Base-by-base conservation (phyloP, 2,888 invertebrate genomes). In the Arctia plantaginis region DNA sequence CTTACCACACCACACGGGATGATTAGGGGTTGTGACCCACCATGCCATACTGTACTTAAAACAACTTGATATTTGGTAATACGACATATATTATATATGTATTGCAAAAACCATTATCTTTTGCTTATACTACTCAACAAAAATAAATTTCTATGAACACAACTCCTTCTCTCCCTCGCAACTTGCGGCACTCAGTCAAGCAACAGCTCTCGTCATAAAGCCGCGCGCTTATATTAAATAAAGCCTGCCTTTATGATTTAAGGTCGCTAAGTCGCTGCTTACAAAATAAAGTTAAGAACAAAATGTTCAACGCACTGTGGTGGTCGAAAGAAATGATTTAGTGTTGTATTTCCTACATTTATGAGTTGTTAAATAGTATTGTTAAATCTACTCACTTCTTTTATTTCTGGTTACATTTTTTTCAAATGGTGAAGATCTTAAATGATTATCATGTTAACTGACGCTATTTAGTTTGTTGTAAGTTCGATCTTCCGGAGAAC, bases 241-340 rank as follows among this genome's bases (percentile, higher is more conserved):
- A 89, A 87, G 86, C 80, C 81, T 75, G 82, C 81, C 82, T 84
- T 77, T 78, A 88, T 90, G 88, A 90, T 90, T 90, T 90, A 89
- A 86, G 77, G 85, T 77, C 72, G 80, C 79, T 79, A 78, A 79
- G 77, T 79, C 77, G 77, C 67, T 47, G 71, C 76, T 76, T 77
- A 77, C 78, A 74, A 76, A 80, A 83, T 84, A 84, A 84, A 84
- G 70, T 84, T 75, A n/a, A 67, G 74, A 35, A 72, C 76, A 77
- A 70, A 81, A 81, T 76, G 77, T 76, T 69, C 65, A 51, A 69
- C 71, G 47, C 59, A 62, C 62, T 35, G 23, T 66, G 69, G 47
- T 75, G 64, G 44, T 68, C 76, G 39, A 59, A 44, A 68, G 27
- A 39, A 33, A 70, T 81, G 80, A 83, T 79, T 82, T 78, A 83